Evolutionary conservation across 2,888 invertebrate genomes (phyloP).

Genomic region (Sinopyrophorus schimmeli): DNA sequence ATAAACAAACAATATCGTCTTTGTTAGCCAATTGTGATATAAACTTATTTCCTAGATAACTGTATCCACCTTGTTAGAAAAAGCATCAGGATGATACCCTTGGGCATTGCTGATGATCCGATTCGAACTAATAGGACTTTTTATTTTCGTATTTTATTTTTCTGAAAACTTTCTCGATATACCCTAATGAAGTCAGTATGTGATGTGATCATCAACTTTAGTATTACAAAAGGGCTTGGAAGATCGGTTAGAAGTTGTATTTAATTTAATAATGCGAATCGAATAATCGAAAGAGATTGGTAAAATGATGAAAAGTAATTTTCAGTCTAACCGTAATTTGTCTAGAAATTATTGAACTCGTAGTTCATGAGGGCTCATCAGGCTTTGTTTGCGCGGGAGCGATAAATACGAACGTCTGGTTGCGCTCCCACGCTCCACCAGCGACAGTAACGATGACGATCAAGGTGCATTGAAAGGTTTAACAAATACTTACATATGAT

Average conservation of each 20-base stretch:
- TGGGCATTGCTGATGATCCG: slow-evolving; percentile 35
- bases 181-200: slow-evolving; percentile 27
- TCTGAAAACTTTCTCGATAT: slow-evolving; percentile 24
- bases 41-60: slow-evolving; percentile 15
- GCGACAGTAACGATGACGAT: slow-evolving; percentile 28
- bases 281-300: too few species aligned
- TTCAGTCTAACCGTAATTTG: slow-evolving; percentile 27
- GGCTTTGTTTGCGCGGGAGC: slow-evolving; percentile 31
- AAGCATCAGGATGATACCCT: slow-evolving; percentile 33
- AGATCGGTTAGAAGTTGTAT: too few species aligned
- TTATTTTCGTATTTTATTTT: slow-evolving; percentile 34
- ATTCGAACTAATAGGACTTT: slow-evolving; percentile 36
- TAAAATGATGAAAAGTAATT: slow-evolving; percentile 25
- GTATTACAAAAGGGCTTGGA: too few species aligned
- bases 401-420: slow-evolving; percentile 31
- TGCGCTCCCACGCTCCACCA: slow-evolving; percentile 28
- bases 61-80: slow-evolving; percentile 32
- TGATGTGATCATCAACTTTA: too few species aligned
- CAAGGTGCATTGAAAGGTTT: slow-evolving; percentile 27
- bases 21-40: slow-evolving; percentile 13
- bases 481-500: slow-evolving; percentile 29
- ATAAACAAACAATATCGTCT: slow-evolving; percentile 15
- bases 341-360: slow-evolving; percentile 32
- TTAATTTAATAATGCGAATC: too few species aligned
- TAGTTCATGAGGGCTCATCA: slow-evolving; percentile 32